These are phyloP conservation scores for Thyatira batis DNA, from an alignment of 2,888 invertebrate species.

Conservation along the genomic window DNA sequence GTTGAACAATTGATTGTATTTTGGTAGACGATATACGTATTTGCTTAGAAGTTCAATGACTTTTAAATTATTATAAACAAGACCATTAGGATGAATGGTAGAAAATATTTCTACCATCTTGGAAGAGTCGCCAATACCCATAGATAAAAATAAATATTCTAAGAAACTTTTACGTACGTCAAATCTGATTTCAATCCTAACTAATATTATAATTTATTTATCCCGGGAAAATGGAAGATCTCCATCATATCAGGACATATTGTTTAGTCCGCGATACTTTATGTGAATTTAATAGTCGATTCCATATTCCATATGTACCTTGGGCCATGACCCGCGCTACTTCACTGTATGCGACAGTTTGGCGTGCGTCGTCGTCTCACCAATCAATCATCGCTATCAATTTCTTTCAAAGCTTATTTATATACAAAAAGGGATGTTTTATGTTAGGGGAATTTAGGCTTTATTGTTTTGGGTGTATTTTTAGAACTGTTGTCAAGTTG, in stretches of 20 bases:
- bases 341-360: conserved; percentile 26
- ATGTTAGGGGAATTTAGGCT: conserved; percentile 11
- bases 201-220: too few relatives aligned
- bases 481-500: background rate
- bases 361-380: conserved; percentile 30
- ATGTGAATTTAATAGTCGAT: conserved; percentile 19
- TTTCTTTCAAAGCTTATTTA: conserved; percentile 60
- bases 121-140: too few relatives aligned
- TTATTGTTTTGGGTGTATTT: conserved; percentile 16
- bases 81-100: too few relatives aligned
- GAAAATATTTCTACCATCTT: too few relatives aligned
- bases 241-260: background rate
- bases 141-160: too few relatives aligned
- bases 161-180: too few relatives aligned
- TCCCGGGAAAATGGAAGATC: too few relatives aligned
- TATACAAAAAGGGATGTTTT: conserved; percentile 47
- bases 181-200: too few relatives aligned
- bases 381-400: conserved; percentile 70
- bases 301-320: conserved; percentile 18
- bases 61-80: background rate
- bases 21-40: conserved; percentile 1
- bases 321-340: conserved; percentile 4
- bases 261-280: background rate
- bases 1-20: conserved; percentile 9
- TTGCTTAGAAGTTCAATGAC: background rate